Conservation (phyloP, 2,113 vertebrate species). For the Hydrolagus affinis region DNA sequence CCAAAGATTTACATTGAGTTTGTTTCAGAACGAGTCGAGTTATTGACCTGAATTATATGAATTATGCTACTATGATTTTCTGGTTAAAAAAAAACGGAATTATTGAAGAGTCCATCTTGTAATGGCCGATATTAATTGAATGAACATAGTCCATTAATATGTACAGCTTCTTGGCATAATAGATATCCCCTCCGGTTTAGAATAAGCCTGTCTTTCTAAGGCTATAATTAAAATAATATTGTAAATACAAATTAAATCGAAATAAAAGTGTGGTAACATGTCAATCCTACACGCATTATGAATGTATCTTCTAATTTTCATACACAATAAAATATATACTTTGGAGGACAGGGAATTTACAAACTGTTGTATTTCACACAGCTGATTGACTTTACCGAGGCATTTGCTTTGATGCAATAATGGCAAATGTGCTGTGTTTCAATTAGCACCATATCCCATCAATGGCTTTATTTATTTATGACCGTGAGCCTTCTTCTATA, state of each 20-base stretch:
- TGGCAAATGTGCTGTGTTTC: background rate
- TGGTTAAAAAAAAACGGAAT: background rate
- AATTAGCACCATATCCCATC: background rate
- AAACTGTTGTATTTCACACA: background rate
- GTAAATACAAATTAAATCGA: background rate
- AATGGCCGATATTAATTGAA: background rate
- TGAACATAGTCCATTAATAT: background rate
- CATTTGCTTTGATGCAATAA: background rate
- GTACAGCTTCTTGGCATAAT: too few species aligned
- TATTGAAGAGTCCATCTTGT: background rate
- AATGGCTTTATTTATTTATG: too few species aligned
- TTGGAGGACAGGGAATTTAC: background rate
- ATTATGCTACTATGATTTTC: background rate
- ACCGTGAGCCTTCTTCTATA: too few species aligned
- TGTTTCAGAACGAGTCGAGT: background rate
- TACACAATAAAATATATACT: background rate
- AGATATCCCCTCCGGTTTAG: background rate
- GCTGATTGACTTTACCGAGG: background rate
- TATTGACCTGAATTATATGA: background rate
- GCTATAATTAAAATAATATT: background rate
- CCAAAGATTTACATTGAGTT: too few species aligned
- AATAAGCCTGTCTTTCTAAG: background rate
- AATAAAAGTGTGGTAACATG: background rate
- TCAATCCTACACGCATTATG: background rate
- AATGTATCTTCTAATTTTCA: background rate